Evolutionary conservation across 2,888 invertebrate genomes (phyloP).

Genomic region (Megamerina dolium): DNA sequence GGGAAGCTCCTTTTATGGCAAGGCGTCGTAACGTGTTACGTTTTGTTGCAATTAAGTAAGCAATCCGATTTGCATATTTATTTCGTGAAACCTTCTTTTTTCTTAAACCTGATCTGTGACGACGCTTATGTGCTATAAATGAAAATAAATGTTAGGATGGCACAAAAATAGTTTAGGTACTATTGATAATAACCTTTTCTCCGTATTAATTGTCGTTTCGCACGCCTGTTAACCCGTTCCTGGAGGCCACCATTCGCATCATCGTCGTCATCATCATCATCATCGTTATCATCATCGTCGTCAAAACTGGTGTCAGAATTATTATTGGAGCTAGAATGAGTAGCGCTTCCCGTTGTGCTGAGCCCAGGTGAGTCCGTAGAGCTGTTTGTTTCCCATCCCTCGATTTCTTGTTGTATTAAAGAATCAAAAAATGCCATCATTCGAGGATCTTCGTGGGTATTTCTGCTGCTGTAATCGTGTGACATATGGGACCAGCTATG

Average conservation of each 20-base stretch:
- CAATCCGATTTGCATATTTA: constrained; percentile 62
- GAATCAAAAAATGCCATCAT: constrained; percentile 98
- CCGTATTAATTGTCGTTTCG: constrained; percentile 16
- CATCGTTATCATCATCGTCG: constrained; percentile 22
- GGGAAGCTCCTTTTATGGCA: constrained; percentile 54
- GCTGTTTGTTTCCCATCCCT: constrained; percentile 65
- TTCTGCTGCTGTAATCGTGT: constrained; percentile 84
- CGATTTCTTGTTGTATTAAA: constrained; percentile 83
- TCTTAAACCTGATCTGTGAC: constrained; percentile 47
- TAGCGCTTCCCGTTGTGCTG: constrained; percentile 26
- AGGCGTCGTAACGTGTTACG: constrained; percentile 60
- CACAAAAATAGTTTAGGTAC: too few species aligned
- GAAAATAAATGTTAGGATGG: constrained; percentile 2
- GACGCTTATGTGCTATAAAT: constrained; percentile 46
- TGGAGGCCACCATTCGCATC: constrained; percentile 4
- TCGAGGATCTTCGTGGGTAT: constrained; percentile 81
- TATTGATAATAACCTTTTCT: too few species aligned
- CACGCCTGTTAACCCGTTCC: constrained; percentile 10
- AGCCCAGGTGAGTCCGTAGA: constrained; percentile 31
- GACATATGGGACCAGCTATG: constrained; percentile 74
- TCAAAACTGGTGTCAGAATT: constrained; percentile 21
- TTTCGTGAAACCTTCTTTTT: constrained; percentile 43
- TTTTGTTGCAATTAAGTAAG: constrained; percentile 67
- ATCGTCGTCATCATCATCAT: constrained; percentile 14
- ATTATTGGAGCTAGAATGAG: constrained; percentile 17